phyloP scores from a whole-genome alignment of 2,888 invertebrate genomes.

The Lasioglossum marginatum region DNA sequence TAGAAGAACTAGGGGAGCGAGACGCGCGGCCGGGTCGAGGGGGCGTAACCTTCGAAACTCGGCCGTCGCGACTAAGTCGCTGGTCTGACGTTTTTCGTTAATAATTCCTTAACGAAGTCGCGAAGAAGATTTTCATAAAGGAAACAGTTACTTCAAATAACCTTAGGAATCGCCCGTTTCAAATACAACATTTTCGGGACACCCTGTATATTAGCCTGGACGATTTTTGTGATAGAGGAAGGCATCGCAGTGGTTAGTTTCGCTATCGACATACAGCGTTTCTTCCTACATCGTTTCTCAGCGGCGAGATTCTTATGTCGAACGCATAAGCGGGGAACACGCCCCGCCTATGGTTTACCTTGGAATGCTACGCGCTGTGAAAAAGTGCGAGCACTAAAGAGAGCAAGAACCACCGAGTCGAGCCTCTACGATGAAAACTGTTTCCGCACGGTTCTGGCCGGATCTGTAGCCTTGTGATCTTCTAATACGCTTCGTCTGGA shows the following conservation, averaged over 20 bases:
- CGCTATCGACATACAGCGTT: conserved; percentile 9
- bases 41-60: too few species aligned
- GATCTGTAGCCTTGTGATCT: conserved; percentile 5
- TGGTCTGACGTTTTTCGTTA: too few species aligned
- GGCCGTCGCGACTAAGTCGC: too few species aligned
- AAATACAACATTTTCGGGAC: too few species aligned
- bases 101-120: too few species aligned
- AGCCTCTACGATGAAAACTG: neutral
- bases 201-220: neutral
- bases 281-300: conserved; percentile 9
- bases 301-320: conserved; percentile 23
- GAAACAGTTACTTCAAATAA: too few species aligned
- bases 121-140: too few species aligned
- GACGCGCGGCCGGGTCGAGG: too few species aligned
- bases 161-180: too few species aligned
- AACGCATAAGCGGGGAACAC: conserved; percentile 30
- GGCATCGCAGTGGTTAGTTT: neutral
- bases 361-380: conserved; percentile 33
- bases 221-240: conserved; percentile 33
- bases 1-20: too few species aligned
- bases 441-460: conserved; percentile 15
- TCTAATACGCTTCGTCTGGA: conserved; percentile 25
- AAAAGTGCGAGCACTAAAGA: conserved; percentile 25
- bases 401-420: neutral
- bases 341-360: conserved; percentile 28